Evolutionary conservation across 1,140 invertebrate genomes (phyloP).

Genomic region (Drosophila busckii): DNA sequence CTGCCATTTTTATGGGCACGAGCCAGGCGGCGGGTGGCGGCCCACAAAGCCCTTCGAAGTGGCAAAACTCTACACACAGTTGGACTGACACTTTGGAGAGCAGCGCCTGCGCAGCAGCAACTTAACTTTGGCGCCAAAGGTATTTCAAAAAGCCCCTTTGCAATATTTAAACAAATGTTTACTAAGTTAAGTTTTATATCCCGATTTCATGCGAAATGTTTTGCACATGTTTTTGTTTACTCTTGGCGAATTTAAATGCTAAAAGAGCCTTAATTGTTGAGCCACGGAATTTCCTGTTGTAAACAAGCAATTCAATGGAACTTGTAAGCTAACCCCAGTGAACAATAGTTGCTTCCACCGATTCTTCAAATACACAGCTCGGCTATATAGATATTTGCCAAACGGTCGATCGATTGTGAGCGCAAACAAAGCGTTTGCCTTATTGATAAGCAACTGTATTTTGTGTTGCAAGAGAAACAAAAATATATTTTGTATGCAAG

Average conservation of each 20-base stretch:
- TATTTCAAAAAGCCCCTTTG: conserved; percentile 14
- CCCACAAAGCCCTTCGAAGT: conserved; percentile 23
- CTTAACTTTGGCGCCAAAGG: conserved; percentile 44
- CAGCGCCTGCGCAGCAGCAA: conserved; percentile 45
- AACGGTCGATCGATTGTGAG: conserved; percentile 36
- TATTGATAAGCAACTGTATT: conserved; percentile 24
- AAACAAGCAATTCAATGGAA: no score
- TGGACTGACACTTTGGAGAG: conserved; percentile 34
- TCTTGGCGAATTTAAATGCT: no score
- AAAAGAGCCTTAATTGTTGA: no score
- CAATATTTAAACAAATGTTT: no score
- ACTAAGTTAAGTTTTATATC: no score
- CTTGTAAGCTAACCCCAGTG: no score
- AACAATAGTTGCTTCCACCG: no score
- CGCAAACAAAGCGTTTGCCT: conserved; percentile 31
- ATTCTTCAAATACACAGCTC: no score
- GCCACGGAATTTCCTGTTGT: no score
- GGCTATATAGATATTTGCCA: conserved; percentile 17
- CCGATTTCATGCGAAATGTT: no score
- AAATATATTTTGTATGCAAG: conserved; percentile 13
- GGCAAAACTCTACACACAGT: conserved; percentile 47
- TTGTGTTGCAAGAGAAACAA: conserved; percentile 5
- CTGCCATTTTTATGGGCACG: conserved; percentile 64
- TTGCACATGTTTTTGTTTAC: no score
- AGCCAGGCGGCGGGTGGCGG: conserved; percentile 2